These are phyloP conservation scores for Rhynchophorus ferrugineus DNA, from an alignment of 1,140 invertebrate species.

Conservation along the genomic window DNA sequence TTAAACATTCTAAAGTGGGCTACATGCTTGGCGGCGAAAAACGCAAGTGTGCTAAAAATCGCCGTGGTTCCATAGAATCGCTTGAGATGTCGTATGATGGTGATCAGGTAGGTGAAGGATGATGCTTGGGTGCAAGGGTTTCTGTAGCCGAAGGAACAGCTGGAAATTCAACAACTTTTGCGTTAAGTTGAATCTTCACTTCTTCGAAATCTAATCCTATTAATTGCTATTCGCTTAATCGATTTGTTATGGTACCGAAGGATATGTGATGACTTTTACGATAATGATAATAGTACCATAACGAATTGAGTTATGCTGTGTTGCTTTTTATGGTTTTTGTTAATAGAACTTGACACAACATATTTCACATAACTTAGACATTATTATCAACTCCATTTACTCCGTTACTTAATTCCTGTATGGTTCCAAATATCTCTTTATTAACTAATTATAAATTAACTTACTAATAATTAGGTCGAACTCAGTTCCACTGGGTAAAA, in stretches of 20 bases:
- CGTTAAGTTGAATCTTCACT: not conserved
- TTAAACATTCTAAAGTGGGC: slow-evolving; percentile 79
- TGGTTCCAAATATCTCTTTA: not conserved
- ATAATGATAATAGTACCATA: not conserved
- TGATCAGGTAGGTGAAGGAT: slow-evolving; percentile 51
- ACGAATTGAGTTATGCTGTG: not conserved
- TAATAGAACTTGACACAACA: slow-evolving; percentile 7
- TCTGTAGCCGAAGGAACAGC: not conserved
- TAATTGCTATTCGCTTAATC: not conserved
- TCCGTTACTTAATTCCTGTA: slow-evolving; percentile 2
- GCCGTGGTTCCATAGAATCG: slow-evolving; percentile 54
- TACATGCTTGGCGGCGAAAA: slow-evolving; percentile 52
- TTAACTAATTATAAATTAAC: not conserved
- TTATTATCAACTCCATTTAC: slow-evolving; percentile 23
- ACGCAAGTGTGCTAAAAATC: slow-evolving; percentile 39
- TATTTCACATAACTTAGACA: slow-evolving; percentile 11
- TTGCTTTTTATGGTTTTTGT: slow-evolving; percentile 7
- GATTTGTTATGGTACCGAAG: slow-evolving; percentile 2
- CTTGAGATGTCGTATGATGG: slow-evolving; percentile 54
- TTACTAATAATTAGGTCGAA: not conserved
- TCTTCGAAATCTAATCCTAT: not conserved
- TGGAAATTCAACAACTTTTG: not conserved
- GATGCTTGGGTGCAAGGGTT: not conserved
- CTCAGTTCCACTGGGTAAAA: too few species aligned
- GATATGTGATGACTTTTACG: not conserved